Base-by-base conservation (phyloP, 2,888 invertebrate genomes). In the Microchrysa polita region DNA sequence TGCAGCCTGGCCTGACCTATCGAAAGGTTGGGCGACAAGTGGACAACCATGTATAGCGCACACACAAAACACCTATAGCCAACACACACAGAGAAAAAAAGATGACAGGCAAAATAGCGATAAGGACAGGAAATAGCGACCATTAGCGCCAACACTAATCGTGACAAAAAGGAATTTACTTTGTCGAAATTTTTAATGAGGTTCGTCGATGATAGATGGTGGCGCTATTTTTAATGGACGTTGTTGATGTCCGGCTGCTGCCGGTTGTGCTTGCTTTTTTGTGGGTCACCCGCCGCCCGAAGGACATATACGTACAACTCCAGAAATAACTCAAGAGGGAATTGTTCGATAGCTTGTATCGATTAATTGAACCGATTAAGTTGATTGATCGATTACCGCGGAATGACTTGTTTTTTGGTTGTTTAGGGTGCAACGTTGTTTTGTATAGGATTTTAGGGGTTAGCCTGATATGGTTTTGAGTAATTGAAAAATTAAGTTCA, bases 81-180 rank as follows among this genome's bases (percentile, higher is more conserved):
- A 34, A 7, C 27, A 2, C 27, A 34, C 27, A 34, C 27, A 34
- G 4, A 69, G 55, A 69, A 69, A 55, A 40, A 40, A 53, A 53
- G 5, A 34, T 40, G 20, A 18, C 34, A 42, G n/a, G n/a, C n/a
- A n/a, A n/a, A n/a, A n/a, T 20, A 23, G 57, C 69, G 69, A 55
- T 55, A 69, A 57, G 57, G 40, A 57, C 69, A 69, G 69, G 69
- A 69, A 69, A 69, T 69, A 69, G 57, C 69, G 16, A 20, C 40
- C 57, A 57, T 69, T 69, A 69, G 40, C 40, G 57, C 40, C 69
- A 69, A 69, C 69, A 69, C 69, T 57, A 57, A 57, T 69, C 69
- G 69, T 69, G 69, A 69, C 57, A 69, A 69, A 69, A 69, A 57
- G 69, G 69, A 55, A 57, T 69, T 69, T 69, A 69, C 55, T 40